phyloP scores from a whole-genome alignment of 1,140 invertebrate genomes.

The Heliconius melpomene region DNA sequence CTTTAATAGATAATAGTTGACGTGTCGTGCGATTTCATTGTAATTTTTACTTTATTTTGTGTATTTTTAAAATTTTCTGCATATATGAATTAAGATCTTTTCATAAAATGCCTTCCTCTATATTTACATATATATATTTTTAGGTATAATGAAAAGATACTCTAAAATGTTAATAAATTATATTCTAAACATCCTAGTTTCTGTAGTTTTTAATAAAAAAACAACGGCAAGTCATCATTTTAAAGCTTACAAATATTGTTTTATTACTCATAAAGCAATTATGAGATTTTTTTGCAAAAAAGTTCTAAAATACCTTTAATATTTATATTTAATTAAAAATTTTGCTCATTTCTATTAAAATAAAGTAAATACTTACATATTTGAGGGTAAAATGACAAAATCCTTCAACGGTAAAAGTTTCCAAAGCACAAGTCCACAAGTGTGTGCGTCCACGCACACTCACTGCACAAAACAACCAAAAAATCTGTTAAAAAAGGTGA shows the following conservation, averaged over 20 bases:
- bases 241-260: neutral
- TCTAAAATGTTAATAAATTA: neutral
- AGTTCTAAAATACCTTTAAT: neutral
- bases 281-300: neutral
- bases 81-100: neutral
- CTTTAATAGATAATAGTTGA: neutral
- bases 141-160: neutral
- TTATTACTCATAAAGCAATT: neutral
- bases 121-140: neutral
- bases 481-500: constrained; percentile 45
- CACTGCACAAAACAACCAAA: constrained; percentile 55
- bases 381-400: constrained; percentile 24
- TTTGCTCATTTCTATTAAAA: constrained; percentile 30
- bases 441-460: constrained; percentile 39
- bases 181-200: neutral
- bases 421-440: constrained; percentile 34
- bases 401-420: constrained; percentile 49
- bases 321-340: constrained; percentile 1
- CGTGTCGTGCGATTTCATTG: neutral
- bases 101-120: neutral
- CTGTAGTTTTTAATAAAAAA: neutral
- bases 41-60: neutral
- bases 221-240: neutral
- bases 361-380: constrained; percentile 52
- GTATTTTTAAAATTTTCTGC: neutral